Evolutionary conservation across 2,888 invertebrate species (phyloP), one percentile per base, ranked within the genome.

Genomic region (Trichogramma evanescens): DNA sequence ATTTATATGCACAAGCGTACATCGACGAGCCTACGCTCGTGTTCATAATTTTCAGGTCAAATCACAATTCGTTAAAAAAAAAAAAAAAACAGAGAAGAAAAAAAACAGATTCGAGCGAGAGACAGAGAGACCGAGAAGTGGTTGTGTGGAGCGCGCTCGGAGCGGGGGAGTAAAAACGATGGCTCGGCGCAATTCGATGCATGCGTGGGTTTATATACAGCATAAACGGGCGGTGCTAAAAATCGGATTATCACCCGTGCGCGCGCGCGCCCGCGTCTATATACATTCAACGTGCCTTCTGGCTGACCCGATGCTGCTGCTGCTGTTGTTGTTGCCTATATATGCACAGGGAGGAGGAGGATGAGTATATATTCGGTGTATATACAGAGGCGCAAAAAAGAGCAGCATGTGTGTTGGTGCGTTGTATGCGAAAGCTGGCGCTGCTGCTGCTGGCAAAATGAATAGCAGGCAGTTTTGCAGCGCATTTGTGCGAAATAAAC

Each of bases 401-500:
- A 13, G 13, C 13, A 13, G 13, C 13, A 13, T 13, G 13, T 13
- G 13, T 13, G 13, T 13, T 13, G 13, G 13, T 13, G 13, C 13
- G 1, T 13, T 13, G 13, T 13, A 13, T 13, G 13, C 2, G 13
- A 13, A 13, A 13, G 13, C 13, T 42, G 40, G 54, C 57, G 62
- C 54, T 59, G 64, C 56, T 59, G 64, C 56, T 9, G 10, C n/a
- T n/a, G 10, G 71, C 71, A 72, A 77, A 78, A 78, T 78, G 76
- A 78, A 78, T 78, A 77, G 77, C 76, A 13, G 71, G 76, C 75
- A 78, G 76, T 77, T 77, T 77, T 77, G 76, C 75, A 73, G 73
- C 75, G 72, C 74, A 77, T 77, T 78, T 77, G 13, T 13, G 75
- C 72, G 71, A 75, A 78, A 78, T 77, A 78, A 78, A 78, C 77